Percentiles rank a stretch among this genome's conserved stretches.
These are phyloP conservation scores for Thera obeliscata DNA, from an alignment of 2,888 invertebrate genomes.

Conservation along the genomic window DNA sequence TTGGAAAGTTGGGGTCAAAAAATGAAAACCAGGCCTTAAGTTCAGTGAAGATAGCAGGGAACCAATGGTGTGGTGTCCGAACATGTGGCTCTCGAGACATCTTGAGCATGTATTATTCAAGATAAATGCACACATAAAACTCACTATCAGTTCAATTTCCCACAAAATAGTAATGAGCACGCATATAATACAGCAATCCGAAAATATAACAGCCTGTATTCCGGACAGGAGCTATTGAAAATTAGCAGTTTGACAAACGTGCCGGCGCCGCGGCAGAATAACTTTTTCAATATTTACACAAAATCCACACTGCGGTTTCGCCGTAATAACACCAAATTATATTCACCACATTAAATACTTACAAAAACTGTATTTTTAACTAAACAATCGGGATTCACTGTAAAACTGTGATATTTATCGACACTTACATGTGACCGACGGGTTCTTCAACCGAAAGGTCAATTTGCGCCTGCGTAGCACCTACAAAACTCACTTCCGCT, in stretches of 20 bases:
- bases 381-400: conserved; percentile 75
- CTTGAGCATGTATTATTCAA: conserved; percentile 66
- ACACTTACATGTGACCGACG: conserved; percentile 96
- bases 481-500: conserved; percentile 84
- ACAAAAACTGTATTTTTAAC: conserved; percentile 76
- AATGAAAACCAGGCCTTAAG: conserved; percentile 54
- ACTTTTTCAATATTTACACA: conserved; percentile 73
- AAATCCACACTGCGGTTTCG: conserved; percentile 67
- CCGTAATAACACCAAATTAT: conserved; percentile 70
- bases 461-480: conserved; percentile 89
- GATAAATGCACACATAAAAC: conserved; percentile 56
- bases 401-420: conserved; percentile 84
- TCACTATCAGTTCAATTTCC: conserved; percentile 55
- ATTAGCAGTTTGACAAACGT: conserved; percentile 79
- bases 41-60: conserved; percentile 52
- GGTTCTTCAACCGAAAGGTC: conserved; percentile 93
- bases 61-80: conserved; percentile 64
- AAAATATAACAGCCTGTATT: conserved; percentile 58
- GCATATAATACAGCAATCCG: conserved; percentile 44
- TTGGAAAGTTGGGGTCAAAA: conserved; percentile 36
- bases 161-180: conserved; percentile 55
- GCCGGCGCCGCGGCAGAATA: conserved; percentile 75
- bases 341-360: conserved; percentile 80
- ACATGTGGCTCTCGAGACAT: conserved; percentile 79
- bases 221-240: conserved; percentile 61